These are phyloP conservation scores for Tridacna gigas DNA, from an alignment of 2,888 invertebrate species.

Conservation along the genomic window DNA sequence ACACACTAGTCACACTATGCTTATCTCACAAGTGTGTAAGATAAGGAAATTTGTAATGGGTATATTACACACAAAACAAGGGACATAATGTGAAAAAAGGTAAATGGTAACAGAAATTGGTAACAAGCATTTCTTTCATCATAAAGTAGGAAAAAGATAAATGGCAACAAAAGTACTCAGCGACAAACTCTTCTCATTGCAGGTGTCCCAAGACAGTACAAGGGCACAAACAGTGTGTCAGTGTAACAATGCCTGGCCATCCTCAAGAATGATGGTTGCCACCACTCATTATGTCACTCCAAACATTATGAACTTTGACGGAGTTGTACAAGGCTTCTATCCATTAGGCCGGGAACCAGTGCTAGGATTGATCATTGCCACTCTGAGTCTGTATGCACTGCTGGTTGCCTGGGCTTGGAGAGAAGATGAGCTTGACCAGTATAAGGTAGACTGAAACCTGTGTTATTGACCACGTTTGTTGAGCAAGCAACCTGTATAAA, in stretches of 20 bases:
- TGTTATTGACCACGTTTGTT: no score
- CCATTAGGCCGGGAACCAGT: slow-evolving; percentile 52
- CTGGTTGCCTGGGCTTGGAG: slow-evolving; percentile 63
- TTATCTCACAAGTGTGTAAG: no score
- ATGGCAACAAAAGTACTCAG: no score
- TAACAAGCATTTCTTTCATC: no score
- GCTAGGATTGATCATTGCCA: slow-evolving; percentile 36
- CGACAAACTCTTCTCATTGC: not conserved
- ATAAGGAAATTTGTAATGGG: no score
- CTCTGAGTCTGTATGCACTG: slow-evolving; percentile 38
- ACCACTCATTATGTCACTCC: slow-evolving; percentile 81
- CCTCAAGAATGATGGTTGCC: slow-evolving; percentile 51
- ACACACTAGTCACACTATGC: no score
- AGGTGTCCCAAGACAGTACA: slow-evolving; percentile 65
- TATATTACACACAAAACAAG: no score
- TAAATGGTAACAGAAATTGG: no score
- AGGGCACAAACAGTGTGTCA: slow-evolving; percentile 62
- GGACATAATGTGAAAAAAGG: no score
- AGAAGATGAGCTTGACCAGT: slow-evolving; percentile 59
- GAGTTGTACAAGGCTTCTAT: slow-evolving; percentile 52
- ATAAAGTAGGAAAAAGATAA: no score
- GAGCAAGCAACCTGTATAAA: no score
- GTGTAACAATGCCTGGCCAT: slow-evolving; percentile 42
- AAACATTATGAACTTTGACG: slow-evolving; percentile 84
- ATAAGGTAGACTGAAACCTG: slow-evolving; percentile 44